phyloP scores from a whole-genome alignment of 2,113 vertebrate genomes.

The Rhinolophus sinicus region DNA sequence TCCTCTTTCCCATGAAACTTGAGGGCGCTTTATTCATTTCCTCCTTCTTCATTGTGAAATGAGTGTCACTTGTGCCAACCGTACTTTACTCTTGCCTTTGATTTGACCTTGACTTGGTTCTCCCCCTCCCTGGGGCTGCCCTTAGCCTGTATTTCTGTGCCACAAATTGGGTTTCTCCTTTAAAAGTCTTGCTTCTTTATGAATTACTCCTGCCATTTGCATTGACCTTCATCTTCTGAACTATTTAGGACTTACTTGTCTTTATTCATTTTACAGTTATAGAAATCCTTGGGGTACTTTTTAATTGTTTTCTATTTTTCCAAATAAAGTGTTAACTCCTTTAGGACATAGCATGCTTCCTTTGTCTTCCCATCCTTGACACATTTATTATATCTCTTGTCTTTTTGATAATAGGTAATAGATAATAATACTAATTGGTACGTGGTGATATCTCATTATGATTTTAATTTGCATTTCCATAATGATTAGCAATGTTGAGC shows the following conservation, averaged over 20 bases:
- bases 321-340: not conserved
- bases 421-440: not conserved
- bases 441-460: too few species aligned
- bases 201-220: too few species aligned
- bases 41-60: not conserved
- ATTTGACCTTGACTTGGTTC: not conserved
- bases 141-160: not conserved
- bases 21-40: not conserved
- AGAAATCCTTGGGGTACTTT: not conserved
- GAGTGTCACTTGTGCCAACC: not conserved
- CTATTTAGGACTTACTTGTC: not conserved
- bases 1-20: constrained; percentile 33
- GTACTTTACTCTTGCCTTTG: not conserved
- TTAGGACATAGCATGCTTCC: not conserved
- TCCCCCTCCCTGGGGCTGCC: too few species aligned
- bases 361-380: not conserved
- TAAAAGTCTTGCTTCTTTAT: not conserved
- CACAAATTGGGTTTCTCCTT: not conserved
- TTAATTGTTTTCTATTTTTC: not conserved
- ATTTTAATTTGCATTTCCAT: not conserved
- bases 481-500: not conserved
- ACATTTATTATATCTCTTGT: not conserved
- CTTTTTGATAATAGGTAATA: not conserved
- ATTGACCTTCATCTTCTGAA: not conserved
- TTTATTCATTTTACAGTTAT: not conserved